These are phyloP conservation scores for Thymelicus sylvestris DNA, from an alignment of 2,888 invertebrate species.

Conservation along the genomic window DNA sequence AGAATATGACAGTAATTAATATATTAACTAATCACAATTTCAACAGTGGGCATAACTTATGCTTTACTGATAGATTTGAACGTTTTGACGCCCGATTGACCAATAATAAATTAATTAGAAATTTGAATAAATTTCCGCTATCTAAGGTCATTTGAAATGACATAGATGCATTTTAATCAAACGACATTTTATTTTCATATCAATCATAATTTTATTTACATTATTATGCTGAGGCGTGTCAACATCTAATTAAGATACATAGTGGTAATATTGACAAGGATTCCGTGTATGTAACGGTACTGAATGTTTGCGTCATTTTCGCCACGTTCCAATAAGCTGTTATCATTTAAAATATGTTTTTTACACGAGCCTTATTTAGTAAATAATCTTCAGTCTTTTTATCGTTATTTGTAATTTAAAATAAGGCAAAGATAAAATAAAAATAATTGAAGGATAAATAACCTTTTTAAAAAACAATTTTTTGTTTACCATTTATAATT, in stretches of 20 bases:
- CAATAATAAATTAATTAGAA: constrained; percentile 15
- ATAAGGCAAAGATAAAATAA: no score
- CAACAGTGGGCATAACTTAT: background rate
- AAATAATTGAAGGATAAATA: no score
- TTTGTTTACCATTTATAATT: no score
- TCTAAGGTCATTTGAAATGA: constrained; percentile 23
- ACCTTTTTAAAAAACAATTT: no score
- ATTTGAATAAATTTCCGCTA: constrained; percentile 18
- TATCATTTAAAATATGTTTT: no score
- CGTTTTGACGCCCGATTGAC: constrained; percentile 7
- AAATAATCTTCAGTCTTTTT: no score
- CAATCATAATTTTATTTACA: constrained; percentile 16
- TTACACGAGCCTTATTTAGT: no score
- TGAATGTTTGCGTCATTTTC: background rate
- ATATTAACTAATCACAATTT: background rate
- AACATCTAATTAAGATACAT: constrained; percentile 9
- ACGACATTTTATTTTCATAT: constrained; percentile 8
- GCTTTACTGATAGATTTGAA: background rate
- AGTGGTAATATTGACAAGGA: background rate
- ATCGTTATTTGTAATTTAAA: no score
- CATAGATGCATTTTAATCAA: constrained; percentile 24
- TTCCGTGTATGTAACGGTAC: background rate
- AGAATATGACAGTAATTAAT: constrained; percentile 25
- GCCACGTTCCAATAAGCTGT: no score
- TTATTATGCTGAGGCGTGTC: background rate